Percentiles rank a stretch among this genome's conserved stretches.
Evolutionary conservation across 2,888 invertebrate genomes (phyloP).

Genomic region (Agonopterix subpropinquella): DNA sequence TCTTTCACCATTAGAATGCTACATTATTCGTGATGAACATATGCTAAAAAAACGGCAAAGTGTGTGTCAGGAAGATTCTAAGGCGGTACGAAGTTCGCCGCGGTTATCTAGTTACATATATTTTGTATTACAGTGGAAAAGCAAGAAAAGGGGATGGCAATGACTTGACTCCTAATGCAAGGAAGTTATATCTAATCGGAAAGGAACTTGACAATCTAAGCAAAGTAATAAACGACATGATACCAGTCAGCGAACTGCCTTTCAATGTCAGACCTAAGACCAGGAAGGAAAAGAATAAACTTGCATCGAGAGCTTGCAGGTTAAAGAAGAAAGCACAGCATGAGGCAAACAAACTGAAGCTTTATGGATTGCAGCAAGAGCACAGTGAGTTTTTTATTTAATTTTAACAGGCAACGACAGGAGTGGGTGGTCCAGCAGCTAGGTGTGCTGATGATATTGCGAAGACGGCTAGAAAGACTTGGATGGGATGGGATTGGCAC

Average conservation of each 20-base stretch:
- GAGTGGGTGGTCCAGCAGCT: too few relatives aligned
- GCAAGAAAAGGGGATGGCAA: conserved; percentile 98
- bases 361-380: conserved; percentile 94
- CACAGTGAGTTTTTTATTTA: conserved; percentile 83
- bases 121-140: conserved; percentile 79
- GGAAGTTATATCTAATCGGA: conserved; percentile 93
- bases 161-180: conserved; percentile 96
- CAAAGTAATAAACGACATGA: conserved; percentile 95
- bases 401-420: too few relatives aligned
- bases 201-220: conserved; percentile 94
- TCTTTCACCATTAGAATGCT: too few relatives aligned
- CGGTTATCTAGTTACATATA: too few relatives aligned
- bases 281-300: conserved; percentile 98
- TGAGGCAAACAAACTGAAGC: conserved; percentile 97
- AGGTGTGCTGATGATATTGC: too few relatives aligned
- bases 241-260: conserved; percentile 94
- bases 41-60: too few relatives aligned
- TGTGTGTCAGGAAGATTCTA: too few relatives aligned
- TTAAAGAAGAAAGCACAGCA: conserved; percentile 99
- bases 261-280: conserved; percentile 92
- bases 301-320: conserved; percentile 97
- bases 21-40: too few relatives aligned
- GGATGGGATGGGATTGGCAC: too few relatives aligned
- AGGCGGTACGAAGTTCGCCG: too few relatives aligned
- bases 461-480: too few relatives aligned